Conservation (phyloP, 2,888 invertebrate genomes). For the Aphrophora alni region DNA sequence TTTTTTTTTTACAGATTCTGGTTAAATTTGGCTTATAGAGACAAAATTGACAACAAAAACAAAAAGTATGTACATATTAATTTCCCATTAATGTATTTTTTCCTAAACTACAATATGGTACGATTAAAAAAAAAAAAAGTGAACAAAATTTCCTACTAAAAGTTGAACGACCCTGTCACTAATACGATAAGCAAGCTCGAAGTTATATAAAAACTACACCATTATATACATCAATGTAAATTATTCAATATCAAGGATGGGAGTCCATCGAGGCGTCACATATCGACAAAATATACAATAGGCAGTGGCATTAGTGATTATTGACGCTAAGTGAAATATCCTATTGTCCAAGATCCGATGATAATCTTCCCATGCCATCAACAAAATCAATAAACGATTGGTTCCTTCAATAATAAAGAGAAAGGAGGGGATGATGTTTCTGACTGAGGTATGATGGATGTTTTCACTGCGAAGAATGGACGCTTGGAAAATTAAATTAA, state of each 20-base stretch:
- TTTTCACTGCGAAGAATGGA: background rate
- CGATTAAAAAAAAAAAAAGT: no score
- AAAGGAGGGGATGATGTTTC: background rate
- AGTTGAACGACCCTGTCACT: background rate
- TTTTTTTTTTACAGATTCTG: no score
- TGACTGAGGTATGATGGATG: background rate
- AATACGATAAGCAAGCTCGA: background rate
- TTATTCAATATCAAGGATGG: background rate
- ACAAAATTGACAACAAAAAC: no score
- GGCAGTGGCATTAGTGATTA: background rate
- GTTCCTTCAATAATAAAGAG: background rate
- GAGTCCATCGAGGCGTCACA: background rate
- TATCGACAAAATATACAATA: background rate
- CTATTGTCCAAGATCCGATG: background rate
- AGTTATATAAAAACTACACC: background rate
- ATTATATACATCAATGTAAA: background rate
- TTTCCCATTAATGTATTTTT: no score
- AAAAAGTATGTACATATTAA: no score
- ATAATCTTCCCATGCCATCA: background rate
- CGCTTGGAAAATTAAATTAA: background rate
- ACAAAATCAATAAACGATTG: background rate
- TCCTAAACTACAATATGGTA: no score
- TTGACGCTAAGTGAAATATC: slow-evolving; percentile 4
- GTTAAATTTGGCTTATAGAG: no score
- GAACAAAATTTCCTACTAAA: no score